phyloP scores from a whole-genome alignment of 2,113 vertebrate species.

The Thymallus thymallus region DNA sequence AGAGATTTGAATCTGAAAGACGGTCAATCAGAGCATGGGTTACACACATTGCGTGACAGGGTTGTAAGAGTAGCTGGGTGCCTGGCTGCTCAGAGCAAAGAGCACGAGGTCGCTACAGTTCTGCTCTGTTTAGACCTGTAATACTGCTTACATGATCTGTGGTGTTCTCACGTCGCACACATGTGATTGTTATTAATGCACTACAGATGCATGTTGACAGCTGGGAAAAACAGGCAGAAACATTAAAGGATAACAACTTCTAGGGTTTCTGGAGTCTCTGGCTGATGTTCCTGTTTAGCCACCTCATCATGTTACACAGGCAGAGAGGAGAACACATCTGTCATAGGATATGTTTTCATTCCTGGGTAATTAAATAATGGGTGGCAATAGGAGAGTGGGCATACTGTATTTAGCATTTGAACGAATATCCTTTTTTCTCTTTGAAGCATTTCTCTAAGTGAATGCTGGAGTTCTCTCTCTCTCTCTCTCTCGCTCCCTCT shows the following conservation, averaged over 20 bases:
- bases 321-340: conserved; percentile 46
- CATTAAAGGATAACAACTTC: conserved; percentile 63
- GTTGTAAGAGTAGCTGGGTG: conserved; percentile 51
- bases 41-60: conserved; percentile 31
- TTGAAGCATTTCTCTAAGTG: background rate
- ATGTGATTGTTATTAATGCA: conserved; percentile 42
- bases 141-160: conserved; percentile 48
- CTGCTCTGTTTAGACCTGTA: conserved; percentile 26
- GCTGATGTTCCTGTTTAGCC: conserved; percentile 47
- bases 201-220: conserved; percentile 58
- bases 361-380: conserved; percentile 59
- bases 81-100: conserved; percentile 18
- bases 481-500: background rate
- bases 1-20: conserved; percentile 44
- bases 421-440: conserved; percentile 13
- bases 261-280: conserved; percentile 57
- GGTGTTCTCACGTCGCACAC: conserved; percentile 63
- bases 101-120: conserved; percentile 30
- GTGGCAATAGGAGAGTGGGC: conserved; percentile 48
- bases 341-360: conserved; percentile 58
- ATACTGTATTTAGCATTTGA: conserved; percentile 59
- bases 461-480: background rate
- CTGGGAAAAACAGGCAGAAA: conserved; percentile 50
- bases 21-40: conserved; percentile 38
- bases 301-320: conserved; percentile 63